Conservation (phyloP, 2,797 vertebrate genomes). For the Bovichtus variegatus region DNA sequence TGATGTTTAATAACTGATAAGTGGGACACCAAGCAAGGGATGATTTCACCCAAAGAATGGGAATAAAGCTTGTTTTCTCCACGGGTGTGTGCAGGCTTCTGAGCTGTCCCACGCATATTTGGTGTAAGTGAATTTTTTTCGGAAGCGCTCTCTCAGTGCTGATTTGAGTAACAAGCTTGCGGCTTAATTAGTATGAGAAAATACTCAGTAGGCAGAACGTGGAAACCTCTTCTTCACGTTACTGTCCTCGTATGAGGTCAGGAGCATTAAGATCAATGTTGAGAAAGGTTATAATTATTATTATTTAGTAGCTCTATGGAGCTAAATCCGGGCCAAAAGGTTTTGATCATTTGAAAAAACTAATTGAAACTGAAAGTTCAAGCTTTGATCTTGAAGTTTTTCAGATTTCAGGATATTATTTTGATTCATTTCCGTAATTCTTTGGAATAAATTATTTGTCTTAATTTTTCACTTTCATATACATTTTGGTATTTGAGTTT, state of each 20-base stretch:
- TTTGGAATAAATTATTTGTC: too few species aligned
- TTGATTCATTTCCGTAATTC: too few species aligned
- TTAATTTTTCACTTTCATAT: too few species aligned
- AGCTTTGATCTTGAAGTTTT: too few species aligned
- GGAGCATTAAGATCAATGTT: not conserved
- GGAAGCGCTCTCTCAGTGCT: slow-evolving; percentile 3
- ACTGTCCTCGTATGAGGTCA: not conserved
- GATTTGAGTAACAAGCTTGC: slow-evolving; percentile 32
- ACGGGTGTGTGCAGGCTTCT: slow-evolving; percentile 5
- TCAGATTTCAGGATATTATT: too few species aligned
- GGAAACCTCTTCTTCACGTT: not conserved
- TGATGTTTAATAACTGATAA: slow-evolving; percentile 48
- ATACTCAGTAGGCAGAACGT: slow-evolving; percentile 13
- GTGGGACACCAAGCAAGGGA: slow-evolving; percentile 47
- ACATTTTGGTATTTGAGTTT: too few species aligned
- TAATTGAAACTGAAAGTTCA: too few species aligned
- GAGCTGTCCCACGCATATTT: slow-evolving; percentile 40
- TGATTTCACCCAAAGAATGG: slow-evolving; percentile 28
- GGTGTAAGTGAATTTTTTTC: slow-evolving; percentile 13
- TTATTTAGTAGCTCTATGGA: too few species aligned
- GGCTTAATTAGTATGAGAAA: slow-evolving; percentile 34
- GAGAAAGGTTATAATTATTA: not conserved
- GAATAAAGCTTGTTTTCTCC: slow-evolving; percentile 26
- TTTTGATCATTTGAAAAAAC: too few species aligned
- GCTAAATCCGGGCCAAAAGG: too few species aligned